Base-by-base conservation (phyloP, 2,797 vertebrate genomes). In the Coilia nasus region DNA sequence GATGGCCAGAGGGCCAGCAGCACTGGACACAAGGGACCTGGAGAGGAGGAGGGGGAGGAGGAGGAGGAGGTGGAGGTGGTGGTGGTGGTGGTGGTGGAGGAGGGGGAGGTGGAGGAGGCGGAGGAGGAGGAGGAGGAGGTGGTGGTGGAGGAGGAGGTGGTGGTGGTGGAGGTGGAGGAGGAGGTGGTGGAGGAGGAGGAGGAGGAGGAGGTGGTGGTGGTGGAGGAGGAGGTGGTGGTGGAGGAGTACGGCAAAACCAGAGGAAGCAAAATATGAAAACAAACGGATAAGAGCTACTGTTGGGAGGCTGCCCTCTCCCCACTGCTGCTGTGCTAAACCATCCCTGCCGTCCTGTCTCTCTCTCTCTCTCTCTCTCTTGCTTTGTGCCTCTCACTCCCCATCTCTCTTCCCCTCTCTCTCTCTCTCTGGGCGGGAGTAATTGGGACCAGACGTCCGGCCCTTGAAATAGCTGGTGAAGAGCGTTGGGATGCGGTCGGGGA, bases 211-310 rank as follows among this genome's bases (percentile, higher is more conserved):
- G 10, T 4, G 46, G 10, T 3, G 10, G 46, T 3, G 46, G 46
- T 3, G 46, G 15, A 80, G 64, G 35, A 54, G 11, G 71, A 25
- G 17, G 75, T 80, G 21, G 23, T 44, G 83, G 15, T 21, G 21
- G 11, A 60, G 46, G 50, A 44, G 78, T 46, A 25, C 35, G 25
- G 23, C 56, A 54, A 82, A 67, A 60, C 21, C 56, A 81, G 59
- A 88, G 81, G 54, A 84, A 83, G 57, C 75, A 28, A 25, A 85
- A 85, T 78, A 85, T 86, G 67, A 88, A 88, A 88, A 88, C 85
- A 86, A 85, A 85, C 11, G 31, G 28, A 75, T 60, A 78, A 85
- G 81, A 50, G 87, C 87, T 86, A 86, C 85, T 85, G 87, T 78
- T 88, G 81, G 83, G 80, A 81, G 85, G 80, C 87, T 80, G 83